Evolutionary conservation across 2,888 invertebrate genomes (phyloP).

Genomic region (Oxytorus armatus): DNA sequence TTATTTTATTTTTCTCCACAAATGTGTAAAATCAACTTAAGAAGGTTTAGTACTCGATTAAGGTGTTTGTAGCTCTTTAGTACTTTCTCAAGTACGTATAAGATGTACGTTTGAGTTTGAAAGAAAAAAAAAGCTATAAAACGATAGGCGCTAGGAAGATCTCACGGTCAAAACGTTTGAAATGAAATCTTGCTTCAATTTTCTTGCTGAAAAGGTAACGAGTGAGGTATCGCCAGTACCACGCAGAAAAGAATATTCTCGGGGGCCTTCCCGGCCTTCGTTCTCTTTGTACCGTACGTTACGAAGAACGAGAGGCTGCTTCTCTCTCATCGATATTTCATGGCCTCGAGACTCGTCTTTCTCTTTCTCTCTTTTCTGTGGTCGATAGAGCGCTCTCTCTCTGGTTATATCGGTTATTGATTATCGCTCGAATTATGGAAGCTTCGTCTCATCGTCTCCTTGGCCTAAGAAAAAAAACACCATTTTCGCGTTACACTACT

Average conservation of each 20-base stretch:
- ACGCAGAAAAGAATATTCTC: slow-evolving; percentile 47
- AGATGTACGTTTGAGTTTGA: no score
- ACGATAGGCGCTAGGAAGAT: slow-evolving; percentile 18
- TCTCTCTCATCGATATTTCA: slow-evolving; percentile 36
- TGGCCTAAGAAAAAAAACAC: slow-evolving; percentile 33
- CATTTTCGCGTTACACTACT: slow-evolving; percentile 4
- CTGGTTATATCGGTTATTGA: slow-evolving; percentile 74
- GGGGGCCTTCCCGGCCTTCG: slow-evolving; percentile 48
- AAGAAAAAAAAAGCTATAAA: slow-evolving; percentile 9
- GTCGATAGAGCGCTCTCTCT: slow-evolving; percentile 72
- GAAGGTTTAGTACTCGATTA: no score
- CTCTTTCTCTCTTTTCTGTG: slow-evolving; percentile 68
- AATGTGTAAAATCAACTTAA: no score
- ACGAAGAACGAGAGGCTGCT: slow-evolving; percentile 33
- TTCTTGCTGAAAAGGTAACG: slow-evolving; percentile 45
- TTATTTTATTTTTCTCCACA: no score
- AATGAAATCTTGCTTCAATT: slow-evolving; percentile 49
- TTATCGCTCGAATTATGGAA: slow-evolving; percentile 68
- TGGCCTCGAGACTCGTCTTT: slow-evolving; percentile 54
- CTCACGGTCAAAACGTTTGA: slow-evolving; percentile 59
- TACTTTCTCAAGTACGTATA: background rate
- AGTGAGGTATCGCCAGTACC: slow-evolving; percentile 24
- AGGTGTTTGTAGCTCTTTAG: no score
- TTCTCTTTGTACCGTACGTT: slow-evolving; percentile 43
- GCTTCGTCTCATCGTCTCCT: slow-evolving; percentile 23